Evolutionary conservation across 2,888 invertebrate species (phyloP).

Genomic region (Campoplex capitator): DNA sequence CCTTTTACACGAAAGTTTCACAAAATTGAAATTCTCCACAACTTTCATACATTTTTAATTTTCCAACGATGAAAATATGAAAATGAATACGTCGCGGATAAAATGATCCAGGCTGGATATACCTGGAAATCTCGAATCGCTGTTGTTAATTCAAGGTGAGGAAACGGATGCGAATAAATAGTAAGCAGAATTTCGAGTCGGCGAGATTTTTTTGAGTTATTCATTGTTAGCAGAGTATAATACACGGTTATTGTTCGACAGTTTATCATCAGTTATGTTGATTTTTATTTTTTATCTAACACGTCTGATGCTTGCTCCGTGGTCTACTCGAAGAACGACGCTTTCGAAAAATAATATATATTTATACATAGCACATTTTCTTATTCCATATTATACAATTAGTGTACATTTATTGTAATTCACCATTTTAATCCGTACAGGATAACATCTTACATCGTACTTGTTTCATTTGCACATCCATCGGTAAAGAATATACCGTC

Average conservation of each 20-base stretch:
- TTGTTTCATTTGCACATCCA: constrained; percentile 26
- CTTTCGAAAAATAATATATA: constrained; percentile 70
- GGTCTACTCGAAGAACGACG: constrained; percentile 63
- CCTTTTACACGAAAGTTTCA: neutral
- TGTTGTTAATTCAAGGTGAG: neutral
- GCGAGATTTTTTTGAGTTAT: constrained; percentile 22
- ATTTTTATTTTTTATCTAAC: constrained; percentile 43
- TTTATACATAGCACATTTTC: constrained; percentile 60
- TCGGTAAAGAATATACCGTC: constrained; percentile 29
- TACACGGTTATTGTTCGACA: constrained; percentile 42
- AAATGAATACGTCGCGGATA: neutral
- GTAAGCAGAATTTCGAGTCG: constrained; percentile 7
- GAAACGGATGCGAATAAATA: neutral
- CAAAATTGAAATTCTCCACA: neutral
- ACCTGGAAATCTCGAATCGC: neutral
- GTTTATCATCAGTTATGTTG: constrained; percentile 29
- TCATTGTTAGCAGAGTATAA: constrained; percentile 57
- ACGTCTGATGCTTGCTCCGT: constrained; percentile 31
- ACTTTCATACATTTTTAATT: too few species aligned
- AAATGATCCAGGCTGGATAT: neutral
- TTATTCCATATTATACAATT: constrained; percentile 65
- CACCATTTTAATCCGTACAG: constrained; percentile 47
- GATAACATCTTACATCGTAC: constrained; percentile 38
- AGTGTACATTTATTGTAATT: constrained; percentile 48
- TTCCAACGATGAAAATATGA: neutral